A percentile compares a stretch with the other conserved stretches of the same genome.
These are phyloP conservation scores for Vombatus ursinus DNA, from an alignment of 2,113 vertebrate species.

Conservation along the genomic window DNA sequence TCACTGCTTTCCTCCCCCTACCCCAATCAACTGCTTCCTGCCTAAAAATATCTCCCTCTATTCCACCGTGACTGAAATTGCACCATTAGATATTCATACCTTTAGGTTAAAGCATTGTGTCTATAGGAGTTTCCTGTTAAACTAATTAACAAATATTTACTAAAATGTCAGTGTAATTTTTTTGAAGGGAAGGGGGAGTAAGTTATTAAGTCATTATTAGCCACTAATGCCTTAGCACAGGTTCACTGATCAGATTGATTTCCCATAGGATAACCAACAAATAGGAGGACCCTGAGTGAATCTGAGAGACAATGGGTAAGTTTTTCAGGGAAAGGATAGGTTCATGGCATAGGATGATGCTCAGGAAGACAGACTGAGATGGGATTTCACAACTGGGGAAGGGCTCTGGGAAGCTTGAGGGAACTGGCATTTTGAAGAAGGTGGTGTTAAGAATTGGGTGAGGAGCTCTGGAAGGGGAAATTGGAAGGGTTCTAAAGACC, in stretches of 20 bases:
- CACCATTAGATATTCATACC: background rate
- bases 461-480: background rate
- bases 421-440: background rate
- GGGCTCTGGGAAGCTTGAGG: background rate
- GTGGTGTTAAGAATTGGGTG: background rate
- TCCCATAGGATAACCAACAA: background rate
- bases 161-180: background rate
- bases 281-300: background rate
- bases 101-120: background rate
- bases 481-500: background rate
- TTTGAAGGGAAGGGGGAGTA: background rate
- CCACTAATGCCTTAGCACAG: background rate
- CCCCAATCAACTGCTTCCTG: background rate
- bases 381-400: background rate
- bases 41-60: background rate
- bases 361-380: background rate
- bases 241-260: background rate
- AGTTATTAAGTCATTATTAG: background rate
- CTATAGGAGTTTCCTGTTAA: background rate
- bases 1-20: background rate
- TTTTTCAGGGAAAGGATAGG: background rate
- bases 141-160: background rate
- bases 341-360: background rate
- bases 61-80: background rate
- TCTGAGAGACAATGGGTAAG: background rate